Conservation (phyloP, 2,113 vertebrate species). For the Zingel zingel region DNA sequence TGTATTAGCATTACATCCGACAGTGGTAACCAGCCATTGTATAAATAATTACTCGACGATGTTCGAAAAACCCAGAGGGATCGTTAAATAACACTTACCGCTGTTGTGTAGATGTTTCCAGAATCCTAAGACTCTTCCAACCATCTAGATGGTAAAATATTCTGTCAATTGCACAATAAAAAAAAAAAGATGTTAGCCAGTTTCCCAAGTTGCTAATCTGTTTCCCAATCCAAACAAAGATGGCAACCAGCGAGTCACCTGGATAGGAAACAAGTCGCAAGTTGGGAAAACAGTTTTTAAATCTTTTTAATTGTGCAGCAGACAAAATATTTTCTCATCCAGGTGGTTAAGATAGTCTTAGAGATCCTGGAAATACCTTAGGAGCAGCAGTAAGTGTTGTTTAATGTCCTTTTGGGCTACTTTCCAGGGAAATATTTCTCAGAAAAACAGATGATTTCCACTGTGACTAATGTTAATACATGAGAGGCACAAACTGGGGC, state of each 20-base stretch:
- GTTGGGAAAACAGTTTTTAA: not conserved
- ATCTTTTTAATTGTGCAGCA: not conserved
- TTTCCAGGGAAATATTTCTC: not conserved
- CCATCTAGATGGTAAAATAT: not conserved
- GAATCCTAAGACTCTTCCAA: not conserved
- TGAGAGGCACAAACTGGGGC: slow-evolving; percentile 32
- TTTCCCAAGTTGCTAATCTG: not conserved
- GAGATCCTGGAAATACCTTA: not conserved
- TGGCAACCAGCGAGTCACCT: not conserved
- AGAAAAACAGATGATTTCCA: not conserved
- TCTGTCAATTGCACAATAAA: not conserved
- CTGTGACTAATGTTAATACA: not conserved
- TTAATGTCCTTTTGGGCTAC: not conserved
- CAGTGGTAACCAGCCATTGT: not conserved
- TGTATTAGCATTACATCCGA: not conserved
- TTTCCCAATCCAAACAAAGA: not conserved
- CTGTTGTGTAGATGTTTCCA: not conserved
- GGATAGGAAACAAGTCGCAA: not conserved
- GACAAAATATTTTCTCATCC: not conserved
- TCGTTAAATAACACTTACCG: not conserved
- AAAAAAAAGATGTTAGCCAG: not conserved
- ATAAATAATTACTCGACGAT: not conserved
- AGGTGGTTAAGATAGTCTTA: not conserved
- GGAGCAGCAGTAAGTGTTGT: not conserved
- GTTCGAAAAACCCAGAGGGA: not conserved